Evolutionary conservation across 2,797 vertebrate genomes (phyloP), one percentile per base, ranked within the genome.

Genomic region (Dendrocincla fuliginosa): DNA sequence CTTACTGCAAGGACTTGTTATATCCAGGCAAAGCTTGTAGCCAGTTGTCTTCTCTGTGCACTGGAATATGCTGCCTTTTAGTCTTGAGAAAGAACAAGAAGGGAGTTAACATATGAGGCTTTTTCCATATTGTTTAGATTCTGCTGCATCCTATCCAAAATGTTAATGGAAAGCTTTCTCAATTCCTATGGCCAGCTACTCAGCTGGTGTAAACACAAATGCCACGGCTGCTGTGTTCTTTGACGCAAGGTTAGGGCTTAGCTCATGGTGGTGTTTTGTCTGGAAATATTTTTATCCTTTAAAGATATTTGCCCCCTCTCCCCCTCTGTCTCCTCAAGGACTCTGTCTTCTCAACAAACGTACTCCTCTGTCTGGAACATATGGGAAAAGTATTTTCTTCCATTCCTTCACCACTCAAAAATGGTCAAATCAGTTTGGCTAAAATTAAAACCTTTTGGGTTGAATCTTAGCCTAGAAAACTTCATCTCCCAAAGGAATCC

Each of bases 381-480:
- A 94, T 94, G 95, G 95, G 83, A 75, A 83, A 93, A 96, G 84
- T 93, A 95, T 93, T 96, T 96, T 93, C 94, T 94, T 96, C 94
- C 95, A 90, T 95, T 94, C 52, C 82, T 96, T 96, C 96, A 95
- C 76, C 57, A 60, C 87, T 92, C 65, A 95, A 94, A 96, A 95
- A 73, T 42, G 50, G 89, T 91, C 91, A 91, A 69, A 93, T 96
- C 89, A 92, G 70, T 90, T 96, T 95, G 94, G 89, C 74, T 81
- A 93, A 97, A 96, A 95, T 96, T 96, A 95, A 97, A 97, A 96
- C 92, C 93, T 97, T 97, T 96, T 52, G 95, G 85, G 90, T 94
- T 96, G 96, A 96, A 95, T 91, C 91, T 91, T 86, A 94, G 94
- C 95, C 95, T 96, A 96, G 92, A 96, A 97, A 96, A 95, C 89